Base-by-base conservation (phyloP, 2,888 invertebrate species). In the Brenthis daphne region DNA sequence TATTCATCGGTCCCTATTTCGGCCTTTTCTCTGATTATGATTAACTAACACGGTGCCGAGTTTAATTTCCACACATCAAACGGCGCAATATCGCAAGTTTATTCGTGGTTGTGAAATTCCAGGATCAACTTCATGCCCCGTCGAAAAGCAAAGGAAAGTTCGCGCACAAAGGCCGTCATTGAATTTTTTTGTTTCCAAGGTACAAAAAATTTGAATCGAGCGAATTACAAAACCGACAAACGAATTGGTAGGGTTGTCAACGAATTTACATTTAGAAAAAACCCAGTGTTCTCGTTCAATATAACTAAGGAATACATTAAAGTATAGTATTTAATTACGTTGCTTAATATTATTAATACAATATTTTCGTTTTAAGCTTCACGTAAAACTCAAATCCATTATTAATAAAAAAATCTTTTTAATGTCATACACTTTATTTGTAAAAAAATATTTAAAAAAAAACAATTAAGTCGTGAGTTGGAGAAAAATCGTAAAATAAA, bases 101-200 rank as follows among this genome's bases (percentile, higher is more conserved):
- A 82, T 86, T 82, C 79, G 82, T 77, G 82, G 84, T 83, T 83
- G 82, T 81, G 78, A 80, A 85, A 85, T 86, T 86, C 77, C 77
- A 83, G 83, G 88, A 84, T 85, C 86, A 89, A 90, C 89, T 90
- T 89, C 83, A 86, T 85, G 84, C 84, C 80, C 82, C 82, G 82
- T 74, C 78, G 84, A 85, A 88, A 90, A 84, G 83, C 87, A 88
- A 89, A 89, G 86, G 87, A 89, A 85, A 89, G 84, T 85, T 86
- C 75, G 74, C 80, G 79, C 84, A 91, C 83, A 90, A 90, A 89
- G 88, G 85, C 81, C 77, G 78, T 70, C 80, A 83, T 79, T 83
- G 80, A 82, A 73, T 80, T 79, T 88, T 87, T 89, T 87, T 87
- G 83, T 87, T 89, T 85, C 78, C 79, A 82, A 71, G 82, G 84